A percentile compares a stretch with the other conserved stretches of the same genome.
These are phyloP conservation scores for Rana temporaria DNA, from an alignment of 2,113 vertebrate species.

Conservation along the genomic window DNA sequence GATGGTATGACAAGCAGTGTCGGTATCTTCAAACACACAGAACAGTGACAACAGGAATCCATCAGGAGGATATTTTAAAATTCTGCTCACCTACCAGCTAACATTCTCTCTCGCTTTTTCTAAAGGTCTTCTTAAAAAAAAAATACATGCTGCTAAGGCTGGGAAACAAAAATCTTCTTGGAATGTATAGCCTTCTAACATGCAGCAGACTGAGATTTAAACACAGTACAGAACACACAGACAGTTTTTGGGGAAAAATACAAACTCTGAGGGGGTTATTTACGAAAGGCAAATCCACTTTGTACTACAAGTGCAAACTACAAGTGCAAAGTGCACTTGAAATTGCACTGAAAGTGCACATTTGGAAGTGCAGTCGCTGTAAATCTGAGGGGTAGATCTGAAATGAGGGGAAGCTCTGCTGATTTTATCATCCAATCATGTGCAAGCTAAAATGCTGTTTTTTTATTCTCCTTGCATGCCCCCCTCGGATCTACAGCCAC, in stretches of 20 bases:
- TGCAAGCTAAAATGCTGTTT: too few species aligned
- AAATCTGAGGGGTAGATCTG: too few species aligned
- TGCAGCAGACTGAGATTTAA: conserved; percentile 47
- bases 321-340: too few species aligned
- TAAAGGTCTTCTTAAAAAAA: conserved; percentile 21
- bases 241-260: background rate
- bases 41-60: background rate
- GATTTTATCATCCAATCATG: too few species aligned
- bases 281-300: too few species aligned
- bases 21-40: conserved; percentile 11
- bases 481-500: too few species aligned
- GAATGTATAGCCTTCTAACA: conserved; percentile 26
- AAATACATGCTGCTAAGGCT: background rate
- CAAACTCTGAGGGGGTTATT: too few species aligned
- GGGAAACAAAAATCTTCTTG: conserved; percentile 35
- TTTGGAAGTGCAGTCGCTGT: too few species aligned
- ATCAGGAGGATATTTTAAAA: background rate
- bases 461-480: too few species aligned
- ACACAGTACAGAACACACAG: background rate
- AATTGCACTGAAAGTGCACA: too few species aligned
- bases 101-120: background rate
- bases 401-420: too few species aligned
- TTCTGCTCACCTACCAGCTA: background rate
- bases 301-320: too few species aligned
- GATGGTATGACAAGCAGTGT: background rate